Percentiles rank a stretch among this genome's conserved stretches.
Evolutionary conservation across 2,797 vertebrate species (phyloP).

Genomic region (Galago senegalensis): DNA sequence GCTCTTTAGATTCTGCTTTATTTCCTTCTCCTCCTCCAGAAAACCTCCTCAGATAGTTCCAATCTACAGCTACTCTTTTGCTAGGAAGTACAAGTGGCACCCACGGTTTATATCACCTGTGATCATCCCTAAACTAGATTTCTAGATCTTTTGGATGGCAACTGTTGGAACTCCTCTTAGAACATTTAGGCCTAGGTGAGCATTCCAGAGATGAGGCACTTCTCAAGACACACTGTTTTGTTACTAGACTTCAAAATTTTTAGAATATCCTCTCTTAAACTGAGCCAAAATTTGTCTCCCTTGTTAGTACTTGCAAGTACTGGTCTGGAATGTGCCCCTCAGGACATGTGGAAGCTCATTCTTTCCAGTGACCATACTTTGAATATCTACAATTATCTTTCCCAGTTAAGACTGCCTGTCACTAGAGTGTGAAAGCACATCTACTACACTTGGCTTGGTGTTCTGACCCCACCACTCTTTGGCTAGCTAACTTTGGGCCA

Average conservation of each 20-base stretch:
- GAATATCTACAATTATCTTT: not conserved
- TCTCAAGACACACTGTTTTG: not conserved
- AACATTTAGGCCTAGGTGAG: not conserved
- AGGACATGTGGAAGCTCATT: not conserved
- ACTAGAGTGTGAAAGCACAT: not conserved
- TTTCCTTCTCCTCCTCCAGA: not conserved
- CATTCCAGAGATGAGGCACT: not conserved
- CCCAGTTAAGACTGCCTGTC: not conserved
- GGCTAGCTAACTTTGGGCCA: not conserved
- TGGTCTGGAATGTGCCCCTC: not conserved
- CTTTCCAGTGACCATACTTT: not conserved
- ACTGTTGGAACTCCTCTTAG: not conserved
- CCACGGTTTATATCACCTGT: not conserved
- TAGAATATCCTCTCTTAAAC: not conserved
- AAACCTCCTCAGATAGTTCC: slow-evolving; percentile 1
- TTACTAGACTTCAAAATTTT: not conserved
- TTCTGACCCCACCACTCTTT: not conserved
- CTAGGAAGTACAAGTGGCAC: not conserved
- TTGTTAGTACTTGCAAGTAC: not conserved
- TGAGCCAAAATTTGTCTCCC: not conserved
- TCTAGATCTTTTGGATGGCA: not conserved
- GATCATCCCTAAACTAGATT: not conserved
- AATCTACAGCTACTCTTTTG: not conserved
- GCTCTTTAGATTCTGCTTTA: not conserved
- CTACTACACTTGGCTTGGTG: not conserved